phyloP scores from a whole-genome alignment of 2,888 invertebrate genomes.

The Noctuana brunneofusca region DNA sequence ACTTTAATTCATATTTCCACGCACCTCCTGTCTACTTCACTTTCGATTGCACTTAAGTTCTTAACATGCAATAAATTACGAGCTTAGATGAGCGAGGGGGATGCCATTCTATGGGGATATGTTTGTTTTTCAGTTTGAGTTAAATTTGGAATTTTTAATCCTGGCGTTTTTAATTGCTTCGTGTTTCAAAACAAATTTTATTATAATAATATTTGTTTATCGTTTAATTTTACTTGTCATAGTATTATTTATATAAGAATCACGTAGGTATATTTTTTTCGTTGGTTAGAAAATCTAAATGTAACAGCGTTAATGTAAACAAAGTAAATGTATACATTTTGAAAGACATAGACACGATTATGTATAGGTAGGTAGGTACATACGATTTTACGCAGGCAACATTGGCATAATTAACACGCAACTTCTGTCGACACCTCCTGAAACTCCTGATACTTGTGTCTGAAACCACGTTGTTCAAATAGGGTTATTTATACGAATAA shows the following conservation, averaged over 20 bases:
- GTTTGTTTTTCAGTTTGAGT: constrained; percentile 17
- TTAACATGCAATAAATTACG: constrained; percentile 23
- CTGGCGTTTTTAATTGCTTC: not conserved
- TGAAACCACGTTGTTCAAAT: not conserved
- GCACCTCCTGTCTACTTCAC: constrained; percentile 16
- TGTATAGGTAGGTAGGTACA: too few relatives aligned
- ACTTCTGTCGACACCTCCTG: not conserved
- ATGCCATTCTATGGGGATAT: constrained; percentile 16
- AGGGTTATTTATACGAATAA: not conserved
- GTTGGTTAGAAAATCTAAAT: too few relatives aligned
- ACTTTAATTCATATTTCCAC: constrained; percentile 22
- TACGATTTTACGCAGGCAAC: not conserved
- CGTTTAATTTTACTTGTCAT: too few relatives aligned
- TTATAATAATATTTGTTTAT: not conserved
- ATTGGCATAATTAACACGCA: constrained; percentile 1
- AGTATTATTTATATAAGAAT: too few relatives aligned
- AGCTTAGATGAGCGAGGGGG: constrained; percentile 23
- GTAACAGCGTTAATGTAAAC: too few relatives aligned
- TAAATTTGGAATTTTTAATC: not conserved
- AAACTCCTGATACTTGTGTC: too few relatives aligned
- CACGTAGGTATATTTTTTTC: not conserved
- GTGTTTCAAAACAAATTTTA: not conserved
- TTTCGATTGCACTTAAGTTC: constrained; percentile 15
- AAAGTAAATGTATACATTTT: not conserved
- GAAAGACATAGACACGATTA: not conserved